phyloP scores from a whole-genome alignment of 2,888 invertebrate species.

The Spilarctia lutea region DNA sequence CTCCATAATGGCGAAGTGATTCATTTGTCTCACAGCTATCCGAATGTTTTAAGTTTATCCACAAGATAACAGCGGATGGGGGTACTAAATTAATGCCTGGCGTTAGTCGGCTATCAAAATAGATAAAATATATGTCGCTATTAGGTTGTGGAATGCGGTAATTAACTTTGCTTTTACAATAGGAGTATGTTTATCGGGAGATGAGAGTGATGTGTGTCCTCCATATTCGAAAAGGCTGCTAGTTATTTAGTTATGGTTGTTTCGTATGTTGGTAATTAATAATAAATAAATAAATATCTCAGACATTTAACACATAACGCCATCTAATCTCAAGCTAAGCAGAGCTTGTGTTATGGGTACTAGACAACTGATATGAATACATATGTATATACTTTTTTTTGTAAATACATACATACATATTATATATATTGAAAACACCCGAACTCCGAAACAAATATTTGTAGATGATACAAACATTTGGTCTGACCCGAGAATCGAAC shows the following conservation, averaged over 20 bases:
- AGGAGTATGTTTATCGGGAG: constrained; percentile 10
- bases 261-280: not conserved
- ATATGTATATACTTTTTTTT: too few relatives aligned
- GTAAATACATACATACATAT: too few relatives aligned
- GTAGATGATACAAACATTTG: too few relatives aligned
- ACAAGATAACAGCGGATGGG: constrained; percentile 62
- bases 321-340: too few relatives aligned
- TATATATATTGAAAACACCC: too few relatives aligned
- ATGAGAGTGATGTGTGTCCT: constrained; percentile 2
- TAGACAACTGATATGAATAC: too few relatives aligned
- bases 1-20: constrained; percentile 70
- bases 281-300: too few relatives aligned
- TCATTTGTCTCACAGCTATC: constrained; percentile 73
- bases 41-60: constrained; percentile 76
- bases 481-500: too few relatives aligned
- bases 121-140: constrained; percentile 58
- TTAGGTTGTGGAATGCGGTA: constrained; percentile 55
- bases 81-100: constrained; percentile 69
- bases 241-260: not conserved
- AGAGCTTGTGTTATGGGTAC: too few relatives aligned
- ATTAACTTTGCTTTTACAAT: constrained; percentile 38
- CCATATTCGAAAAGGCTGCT: not conserved
- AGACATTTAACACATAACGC: too few relatives aligned
- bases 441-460: too few relatives aligned
- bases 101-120: constrained; percentile 54